Conservation (phyloP, 2,888 invertebrate genomes). For the Hemaris fuciformis region DNA sequence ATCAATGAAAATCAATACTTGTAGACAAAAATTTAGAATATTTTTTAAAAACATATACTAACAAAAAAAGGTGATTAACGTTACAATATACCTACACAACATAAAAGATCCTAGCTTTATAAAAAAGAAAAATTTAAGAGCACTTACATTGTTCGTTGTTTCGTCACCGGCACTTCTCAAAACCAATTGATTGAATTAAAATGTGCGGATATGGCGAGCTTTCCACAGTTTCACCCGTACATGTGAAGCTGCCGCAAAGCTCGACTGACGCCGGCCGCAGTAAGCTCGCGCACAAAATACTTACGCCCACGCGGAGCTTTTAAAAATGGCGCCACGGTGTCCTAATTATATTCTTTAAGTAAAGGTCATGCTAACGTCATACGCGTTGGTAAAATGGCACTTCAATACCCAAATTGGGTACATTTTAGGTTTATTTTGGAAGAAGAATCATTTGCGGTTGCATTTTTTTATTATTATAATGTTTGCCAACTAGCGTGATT, state of each 20-base stretch:
- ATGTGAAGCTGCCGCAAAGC: constrained; percentile 61
- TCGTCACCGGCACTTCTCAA: neutral
- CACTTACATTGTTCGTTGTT: neutral
- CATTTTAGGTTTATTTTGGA: too few species aligned
- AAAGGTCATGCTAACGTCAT: too few species aligned
- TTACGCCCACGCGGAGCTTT: constrained; percentile 39
- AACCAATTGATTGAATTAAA: neutral
- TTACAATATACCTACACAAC: neutral
- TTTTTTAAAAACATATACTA: too few species aligned
- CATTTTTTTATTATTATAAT: too few species aligned
- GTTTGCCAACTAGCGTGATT: too few species aligned
- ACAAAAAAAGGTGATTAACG: neutral
- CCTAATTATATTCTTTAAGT: neutral
- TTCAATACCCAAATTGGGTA: too few species aligned
- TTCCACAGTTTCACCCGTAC: constrained; percentile 15
- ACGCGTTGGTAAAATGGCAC: too few species aligned
- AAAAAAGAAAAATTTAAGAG: neutral
- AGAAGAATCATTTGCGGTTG: too few species aligned
- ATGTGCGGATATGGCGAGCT: constrained; percentile 7
- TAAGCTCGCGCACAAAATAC: constrained; percentile 59
- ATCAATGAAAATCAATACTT: too few species aligned
- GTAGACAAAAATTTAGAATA: too few species aligned
- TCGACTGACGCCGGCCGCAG: constrained; percentile 69
- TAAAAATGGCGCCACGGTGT: constrained; percentile 19
- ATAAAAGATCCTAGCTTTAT: neutral